Percentiles rank a stretch among this genome's conserved stretches.
Conservation (phyloP, 2,888 invertebrate species). For the Lasioglossum vierecki region DNA sequence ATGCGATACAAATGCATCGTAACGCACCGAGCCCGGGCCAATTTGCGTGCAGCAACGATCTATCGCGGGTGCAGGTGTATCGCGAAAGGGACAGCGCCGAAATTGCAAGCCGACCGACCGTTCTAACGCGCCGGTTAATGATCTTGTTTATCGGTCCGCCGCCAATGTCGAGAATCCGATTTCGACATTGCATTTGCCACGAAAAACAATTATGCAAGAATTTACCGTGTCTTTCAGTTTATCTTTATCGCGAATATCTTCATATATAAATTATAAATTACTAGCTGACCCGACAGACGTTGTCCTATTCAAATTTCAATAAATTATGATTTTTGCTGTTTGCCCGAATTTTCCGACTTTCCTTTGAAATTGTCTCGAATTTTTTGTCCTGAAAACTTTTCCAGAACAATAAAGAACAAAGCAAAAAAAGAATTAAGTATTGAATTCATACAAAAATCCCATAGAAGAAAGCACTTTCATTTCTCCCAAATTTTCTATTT, state of each 20-base stretch:
- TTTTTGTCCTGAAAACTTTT: too few species aligned
- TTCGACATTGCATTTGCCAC: not conserved
- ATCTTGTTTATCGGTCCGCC: not conserved
- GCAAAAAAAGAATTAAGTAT: too few species aligned
- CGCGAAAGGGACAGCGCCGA: not conserved
- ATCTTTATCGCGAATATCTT: not conserved
- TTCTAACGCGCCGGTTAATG: constrained; percentile 4
- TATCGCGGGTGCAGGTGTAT: constrained; percentile 36
- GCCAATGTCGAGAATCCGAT: not conserved
- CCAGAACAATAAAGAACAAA: too few species aligned
- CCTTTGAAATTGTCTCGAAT: too few species aligned
- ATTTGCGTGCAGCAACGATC: constrained; percentile 24
- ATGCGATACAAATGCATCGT: constrained; percentile 46
- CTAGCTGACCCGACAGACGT: too few species aligned
- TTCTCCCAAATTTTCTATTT: too few species aligned
- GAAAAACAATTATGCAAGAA: not conserved
- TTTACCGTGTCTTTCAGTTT: not conserved
- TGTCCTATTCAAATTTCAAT: too few species aligned
- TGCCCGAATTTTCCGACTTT: too few species aligned
- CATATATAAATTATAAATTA: too few species aligned
- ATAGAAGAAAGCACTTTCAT: too few species aligned
- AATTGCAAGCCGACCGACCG: not conserved
- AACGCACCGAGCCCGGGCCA: constrained; percentile 34
- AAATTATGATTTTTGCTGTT: too few species aligned
- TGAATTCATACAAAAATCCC: too few species aligned